Evolutionary conservation across 2,888 invertebrate species (phyloP).

Genomic region (Harpagoxenus sublaevis): DNA sequence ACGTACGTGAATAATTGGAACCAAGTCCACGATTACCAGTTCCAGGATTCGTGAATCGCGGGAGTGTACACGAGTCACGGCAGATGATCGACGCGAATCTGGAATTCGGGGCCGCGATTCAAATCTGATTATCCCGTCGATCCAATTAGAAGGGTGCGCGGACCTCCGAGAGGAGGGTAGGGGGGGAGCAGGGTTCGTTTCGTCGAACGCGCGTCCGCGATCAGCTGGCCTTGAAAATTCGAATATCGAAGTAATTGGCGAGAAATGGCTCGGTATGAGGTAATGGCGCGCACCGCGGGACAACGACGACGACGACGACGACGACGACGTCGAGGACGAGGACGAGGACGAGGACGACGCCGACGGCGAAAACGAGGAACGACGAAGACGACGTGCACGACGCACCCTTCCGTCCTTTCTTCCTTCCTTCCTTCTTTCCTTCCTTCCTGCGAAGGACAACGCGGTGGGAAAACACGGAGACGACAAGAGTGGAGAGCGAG

Average conservation of each 20-base stretch:
- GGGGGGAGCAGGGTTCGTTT: constrained; percentile 26
- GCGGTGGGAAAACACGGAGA: constrained; percentile 71
- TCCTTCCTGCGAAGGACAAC: constrained; percentile 62
- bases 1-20: constrained; percentile 10
- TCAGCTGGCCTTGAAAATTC: constrained; percentile 79
- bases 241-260: constrained; percentile 81
- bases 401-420: constrained; percentile 61
- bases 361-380: constrained; percentile 47
- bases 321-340: constrained; percentile 30
- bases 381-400: constrained; percentile 62
- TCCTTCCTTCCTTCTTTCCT: constrained; percentile 59
- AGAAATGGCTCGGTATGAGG: constrained; percentile 59
- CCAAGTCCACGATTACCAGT: neutral
- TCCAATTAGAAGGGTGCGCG: constrained; percentile 79
- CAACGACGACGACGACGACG: constrained; percentile 35
- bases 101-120: constrained; percentile 71
- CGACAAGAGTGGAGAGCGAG: constrained; percentile 70
- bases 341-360: constrained; percentile 63
- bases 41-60: neutral
- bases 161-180: neutral
- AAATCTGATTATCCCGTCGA: constrained; percentile 83
- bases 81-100: constrained; percentile 32
- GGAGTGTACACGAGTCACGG: neutral
- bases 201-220: constrained; percentile 49
- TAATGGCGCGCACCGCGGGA: constrained; percentile 59